A percentile compares a stretch with the other conserved stretches of the same genome.
Evolutionary conservation across 2,113 vertebrate species (phyloP).

Genomic region (Psettodes erumei): DNA sequence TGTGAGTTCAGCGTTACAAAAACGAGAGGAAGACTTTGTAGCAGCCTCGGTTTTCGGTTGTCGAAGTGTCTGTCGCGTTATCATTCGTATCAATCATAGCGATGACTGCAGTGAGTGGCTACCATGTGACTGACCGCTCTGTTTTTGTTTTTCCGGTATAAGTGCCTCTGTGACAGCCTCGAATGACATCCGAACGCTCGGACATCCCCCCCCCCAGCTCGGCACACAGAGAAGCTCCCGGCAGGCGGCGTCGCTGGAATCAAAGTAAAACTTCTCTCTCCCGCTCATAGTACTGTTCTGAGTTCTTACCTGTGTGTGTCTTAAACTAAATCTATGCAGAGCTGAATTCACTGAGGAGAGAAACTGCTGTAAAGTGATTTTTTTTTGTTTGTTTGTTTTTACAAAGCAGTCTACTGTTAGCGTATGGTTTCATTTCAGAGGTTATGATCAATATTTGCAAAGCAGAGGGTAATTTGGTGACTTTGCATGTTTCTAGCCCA

Average conservation of each 20-base stretch:
- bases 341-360: constrained; percentile 45
- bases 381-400: constrained; percentile 9
- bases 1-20: neutral
- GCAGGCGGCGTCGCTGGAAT: constrained; percentile 11
- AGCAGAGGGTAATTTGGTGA: neutral
- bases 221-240: constrained; percentile 17
- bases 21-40: neutral
- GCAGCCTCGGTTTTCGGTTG: neutral
- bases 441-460: constrained; percentile 13
- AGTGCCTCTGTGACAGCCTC: constrained; percentile 79
- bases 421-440: constrained; percentile 8
- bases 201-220: constrained; percentile 22
- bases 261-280: constrained; percentile 15
- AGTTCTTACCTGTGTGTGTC: constrained; percentile 73
- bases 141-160: constrained; percentile 1
- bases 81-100: neutral
- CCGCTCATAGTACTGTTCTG: constrained; percentile 59
- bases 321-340: constrained; percentile 79
- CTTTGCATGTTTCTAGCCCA: constrained; percentile 12
- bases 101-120: neutral
- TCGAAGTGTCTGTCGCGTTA: neutral
- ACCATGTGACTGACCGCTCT: neutral
- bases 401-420: constrained; percentile 3
- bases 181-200: constrained; percentile 47
- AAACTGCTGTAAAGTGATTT: constrained; percentile 47